A percentile compares a stretch with the other conserved stretches of the same genome.
phyloP scores from a whole-genome alignment of 2,888 invertebrate genomes.

The Lingula anatina region DNA sequence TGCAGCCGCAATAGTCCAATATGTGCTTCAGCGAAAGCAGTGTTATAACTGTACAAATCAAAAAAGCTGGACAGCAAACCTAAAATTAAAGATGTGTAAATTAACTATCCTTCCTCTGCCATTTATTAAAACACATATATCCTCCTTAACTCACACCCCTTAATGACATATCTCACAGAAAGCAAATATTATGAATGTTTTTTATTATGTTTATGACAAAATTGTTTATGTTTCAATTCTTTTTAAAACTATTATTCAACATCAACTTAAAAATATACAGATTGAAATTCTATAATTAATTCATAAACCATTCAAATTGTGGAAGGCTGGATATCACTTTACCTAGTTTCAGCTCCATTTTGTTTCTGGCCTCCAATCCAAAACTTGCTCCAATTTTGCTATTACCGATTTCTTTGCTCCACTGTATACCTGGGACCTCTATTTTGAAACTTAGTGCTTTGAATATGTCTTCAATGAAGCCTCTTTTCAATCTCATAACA shows the following conservation, averaged over 20 bases:
- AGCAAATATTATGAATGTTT: too few species aligned
- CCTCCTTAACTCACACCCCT: too few species aligned
- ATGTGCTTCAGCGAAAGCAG: not conserved
- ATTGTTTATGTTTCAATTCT: conserved; percentile 7
- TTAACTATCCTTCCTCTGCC: too few species aligned
- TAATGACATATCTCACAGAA: too few species aligned
- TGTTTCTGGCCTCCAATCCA: not conserved
- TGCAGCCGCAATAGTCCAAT: not conserved
- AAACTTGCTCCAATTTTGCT: not conserved
- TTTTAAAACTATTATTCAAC: conserved; percentile 11
- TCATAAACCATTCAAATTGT: conserved; percentile 20
- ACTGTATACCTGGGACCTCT: not conserved
- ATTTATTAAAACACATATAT: too few species aligned
- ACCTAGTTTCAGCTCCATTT: not conserved
- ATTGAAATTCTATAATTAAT: conserved; percentile 14
- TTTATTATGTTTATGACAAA: too few species aligned
- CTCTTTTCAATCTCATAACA: conserved; percentile 12
- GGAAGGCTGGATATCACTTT: conserved; percentile 9
- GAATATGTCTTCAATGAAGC: conserved; percentile 10
- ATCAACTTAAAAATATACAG: conserved; percentile 20
- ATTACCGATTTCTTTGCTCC: not conserved
- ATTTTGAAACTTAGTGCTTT: not conserved
- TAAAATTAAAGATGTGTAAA: not conserved
- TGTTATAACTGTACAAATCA: not conserved
- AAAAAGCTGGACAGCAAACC: not conserved